Evolutionary conservation across 2,888 invertebrate genomes (phyloP), one percentile per base, ranked within the genome.

Genomic region (Rotaria macrura): DNA sequence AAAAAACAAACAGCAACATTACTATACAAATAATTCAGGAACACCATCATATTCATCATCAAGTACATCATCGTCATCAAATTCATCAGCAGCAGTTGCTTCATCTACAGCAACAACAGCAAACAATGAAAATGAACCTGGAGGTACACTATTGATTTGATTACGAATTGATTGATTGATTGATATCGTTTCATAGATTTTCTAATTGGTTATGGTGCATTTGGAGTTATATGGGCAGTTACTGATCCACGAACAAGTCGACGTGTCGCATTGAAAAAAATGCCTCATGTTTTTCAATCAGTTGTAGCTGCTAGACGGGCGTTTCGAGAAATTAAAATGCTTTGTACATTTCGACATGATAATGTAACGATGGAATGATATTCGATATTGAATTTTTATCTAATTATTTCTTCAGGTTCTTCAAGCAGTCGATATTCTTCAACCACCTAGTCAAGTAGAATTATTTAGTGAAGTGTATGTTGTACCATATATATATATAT

Each of bases 211-310:
- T 99, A 99, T 91, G 99, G 99, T 90, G 99, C 99, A 90, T 99
- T 99, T 92, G 99, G 99, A 91, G 98, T 99, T 91, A 98, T 99
- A 91, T 99, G 98, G 98, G 98, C 98, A 89, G 98, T 99, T 90
- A 98, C 98, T 91, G 99, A 99, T 93, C 99, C 99, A 43, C 93
- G 99, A 89, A 96, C 97, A 93, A 97, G 97, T 89, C 94, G 96
- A 91, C 93, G 97, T 90, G 97, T 99, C 89, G 99, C 99, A 88
- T 94, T 99, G 89, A 99, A 99, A 93, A 99, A 99, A 93, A 94
- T 99, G 93, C 98, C 99, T 89, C 97, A 98, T 93, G 98, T 99
- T 92, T 99, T 99, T 94, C 98, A 98, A 92, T 98, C 97, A 91
- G 93, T 98, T 91, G 96, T 99, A 90, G 98, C 98, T 90, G 96